Evolutionary conservation across 2,113 vertebrate species (phyloP).

Genomic region (Podilymbus podiceps): DNA sequence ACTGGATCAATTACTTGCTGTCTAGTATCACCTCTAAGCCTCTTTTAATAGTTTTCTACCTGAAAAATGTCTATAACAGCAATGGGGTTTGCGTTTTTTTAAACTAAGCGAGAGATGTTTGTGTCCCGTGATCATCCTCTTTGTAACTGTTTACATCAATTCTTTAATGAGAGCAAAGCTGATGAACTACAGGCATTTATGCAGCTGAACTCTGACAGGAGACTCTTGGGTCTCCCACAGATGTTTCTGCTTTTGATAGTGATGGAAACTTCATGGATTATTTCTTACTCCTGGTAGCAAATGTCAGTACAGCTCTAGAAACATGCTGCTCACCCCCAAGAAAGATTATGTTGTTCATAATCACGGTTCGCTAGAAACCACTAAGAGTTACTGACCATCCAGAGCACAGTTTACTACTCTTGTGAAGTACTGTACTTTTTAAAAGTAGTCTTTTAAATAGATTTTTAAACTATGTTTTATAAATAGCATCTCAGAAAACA

Average conservation of each 20-base stretch:
- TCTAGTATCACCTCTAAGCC: not conserved
- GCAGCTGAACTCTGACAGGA: conserved; percentile 27
- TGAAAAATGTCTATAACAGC: conserved; percentile 31
- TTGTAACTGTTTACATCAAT: conserved; percentile 29
- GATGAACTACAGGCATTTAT: conserved; percentile 33
- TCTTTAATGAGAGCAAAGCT: conserved; percentile 60
- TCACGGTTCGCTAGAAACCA: not conserved
- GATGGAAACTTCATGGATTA: conserved; percentile 64
- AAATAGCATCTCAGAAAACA: not conserved
- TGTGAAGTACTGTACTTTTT: not conserved
- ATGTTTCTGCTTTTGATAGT: conserved; percentile 56
- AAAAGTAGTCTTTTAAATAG: not conserved
- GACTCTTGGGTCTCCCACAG: conserved; percentile 19
- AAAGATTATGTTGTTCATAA: not conserved
- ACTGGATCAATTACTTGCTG: not conserved
- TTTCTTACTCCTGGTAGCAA: conserved; percentile 52
- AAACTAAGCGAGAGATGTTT: conserved; percentile 29
- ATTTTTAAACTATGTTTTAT: not conserved
- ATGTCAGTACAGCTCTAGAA: conserved; percentile 18
- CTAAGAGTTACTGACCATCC: not conserved
- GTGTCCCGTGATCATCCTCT: not conserved
- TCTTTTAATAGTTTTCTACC: not conserved
- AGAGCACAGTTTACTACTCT: not conserved
- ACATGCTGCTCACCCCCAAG: not conserved
- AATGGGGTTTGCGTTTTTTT: conserved; percentile 39